Base-by-base conservation (phyloP, 2,888 invertebrate genomes). In the Furcula furcula region DNA sequence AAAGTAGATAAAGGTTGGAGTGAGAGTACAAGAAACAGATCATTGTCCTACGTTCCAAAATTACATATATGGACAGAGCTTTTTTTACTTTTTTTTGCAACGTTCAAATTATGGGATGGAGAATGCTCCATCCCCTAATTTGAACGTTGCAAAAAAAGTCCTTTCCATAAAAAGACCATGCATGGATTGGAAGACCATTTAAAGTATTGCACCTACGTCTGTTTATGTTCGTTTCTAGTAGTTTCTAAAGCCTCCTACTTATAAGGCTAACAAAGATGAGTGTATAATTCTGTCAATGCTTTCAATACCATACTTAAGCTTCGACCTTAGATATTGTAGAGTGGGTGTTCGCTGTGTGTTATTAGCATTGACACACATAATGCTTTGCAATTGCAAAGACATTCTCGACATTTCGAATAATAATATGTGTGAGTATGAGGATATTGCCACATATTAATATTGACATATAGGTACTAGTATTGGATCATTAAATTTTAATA, bases 291-390 rank as follows among this genome's bases (percentile, higher is more conserved):
- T 65, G 64, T 63, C 69, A 61, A 59, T 55, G 53, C 48, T 74
- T 76, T 64, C 65, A 66, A 69, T 63, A 46, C 50, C 52, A 37
- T 40, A 68, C 59, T 66, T 67, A 71, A 69, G 65, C 62, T 62
- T 61, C 65, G 75, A 70, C 79, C 78, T 84, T 73, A 74, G n/a
- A n/a, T n/a, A 43, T 50, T 51, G 39, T 49, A 34, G 59, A 65
- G 80, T 79, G 74, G 76, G 81, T 69, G 82, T 76, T 60, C 51
- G 69, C 61, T 35, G 54, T 52, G 54, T 52, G 51, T 62, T 70
- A 74, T 77, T 79, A 84, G 70, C 85, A 85, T 82, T 85, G 85
- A 85, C 85, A 82, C 55, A 83, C 76, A 81, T 82, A 55, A 60
- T 50, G 56, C 55, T 59, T 58, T 54, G 63, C 66, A 70, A 72